These are phyloP conservation scores for Crambe crambe DNA, from an alignment of 37 sponge, comb jelly and placozoan species.

Conservation along the genomic window DNA sequence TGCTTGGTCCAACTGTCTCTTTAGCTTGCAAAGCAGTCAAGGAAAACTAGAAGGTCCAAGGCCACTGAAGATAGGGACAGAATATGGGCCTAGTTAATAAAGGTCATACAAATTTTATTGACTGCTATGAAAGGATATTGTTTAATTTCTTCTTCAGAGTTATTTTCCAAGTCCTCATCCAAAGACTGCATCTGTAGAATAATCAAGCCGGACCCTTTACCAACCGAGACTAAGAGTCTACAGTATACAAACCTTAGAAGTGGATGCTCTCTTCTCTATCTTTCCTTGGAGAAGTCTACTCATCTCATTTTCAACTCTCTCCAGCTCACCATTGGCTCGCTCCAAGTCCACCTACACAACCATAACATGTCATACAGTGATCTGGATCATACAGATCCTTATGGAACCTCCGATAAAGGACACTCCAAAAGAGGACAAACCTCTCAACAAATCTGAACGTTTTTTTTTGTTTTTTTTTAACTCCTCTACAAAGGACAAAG, in stretches of 20 bases:
- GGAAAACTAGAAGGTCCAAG: conserved; percentile 20
- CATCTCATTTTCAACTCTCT: conserved; percentile 13
- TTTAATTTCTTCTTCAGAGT: conserved; percentile 25
- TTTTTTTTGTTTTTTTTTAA: no score
- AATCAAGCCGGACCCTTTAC: no score
- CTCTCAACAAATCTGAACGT: no score
- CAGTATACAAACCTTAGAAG: conserved; percentile 1
- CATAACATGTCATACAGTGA: no score
- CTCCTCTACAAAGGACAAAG: no score
- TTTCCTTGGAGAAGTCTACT: conserved; percentile 12
- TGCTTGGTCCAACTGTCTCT: conserved; percentile 27
- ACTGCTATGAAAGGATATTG: conserved; percentile 32
- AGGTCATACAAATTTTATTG: neutral
- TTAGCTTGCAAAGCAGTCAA: conserved; percentile 57
- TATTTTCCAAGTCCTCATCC: neutral
- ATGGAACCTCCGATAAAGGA: no score
- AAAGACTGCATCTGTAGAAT: neutral
- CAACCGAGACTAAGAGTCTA: no score
- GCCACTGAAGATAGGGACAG: neutral
- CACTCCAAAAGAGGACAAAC: no score
- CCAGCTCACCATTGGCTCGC: conserved; percentile 5
- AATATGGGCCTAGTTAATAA: neutral
- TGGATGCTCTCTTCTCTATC: conserved; percentile 23
- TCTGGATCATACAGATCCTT: no score
- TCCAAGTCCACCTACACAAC: conserved; percentile 12